These are phyloP conservation scores for Hassar affinis DNA, from an alignment of 2,113 vertebrate species.

Conservation along the genomic window DNA sequence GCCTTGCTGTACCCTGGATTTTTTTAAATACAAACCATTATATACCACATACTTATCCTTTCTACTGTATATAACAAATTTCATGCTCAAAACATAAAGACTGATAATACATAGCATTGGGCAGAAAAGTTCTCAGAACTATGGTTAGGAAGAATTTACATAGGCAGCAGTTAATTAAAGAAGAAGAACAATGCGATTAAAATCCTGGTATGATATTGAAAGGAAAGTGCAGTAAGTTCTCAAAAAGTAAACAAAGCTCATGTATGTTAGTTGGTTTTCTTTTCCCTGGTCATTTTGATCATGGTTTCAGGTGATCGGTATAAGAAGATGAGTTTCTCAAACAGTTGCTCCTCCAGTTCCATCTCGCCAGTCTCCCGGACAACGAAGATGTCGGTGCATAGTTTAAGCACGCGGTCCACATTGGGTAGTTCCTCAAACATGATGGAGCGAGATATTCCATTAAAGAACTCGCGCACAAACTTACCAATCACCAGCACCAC, in stretches of 20 bases:
- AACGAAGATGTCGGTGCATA: slow-evolving; percentile 74
- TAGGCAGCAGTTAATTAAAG: not conserved
- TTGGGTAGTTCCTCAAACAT: slow-evolving; percentile 79
- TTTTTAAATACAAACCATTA: not conserved
- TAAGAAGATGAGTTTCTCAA: slow-evolving; percentile 76
- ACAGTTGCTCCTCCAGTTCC: slow-evolving; percentile 78
- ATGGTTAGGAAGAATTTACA: not conserved
- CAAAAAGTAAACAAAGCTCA: not conserved
- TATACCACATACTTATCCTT: not conserved
- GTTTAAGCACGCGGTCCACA: slow-evolving; percentile 74
- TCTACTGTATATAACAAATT: not conserved
- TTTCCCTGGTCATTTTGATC: slow-evolving; percentile 72
- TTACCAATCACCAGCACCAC: slow-evolving; percentile 77
- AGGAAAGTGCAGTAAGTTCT: not conserved
- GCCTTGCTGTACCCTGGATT: not conserved
- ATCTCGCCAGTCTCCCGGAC: slow-evolving; percentile 74
- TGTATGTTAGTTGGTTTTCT: slow-evolving; percentile 63
- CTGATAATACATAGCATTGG: not conserved
- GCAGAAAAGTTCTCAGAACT: not conserved
- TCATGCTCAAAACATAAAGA: slow-evolving; percentile 15
- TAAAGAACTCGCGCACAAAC: slow-evolving; percentile 79
- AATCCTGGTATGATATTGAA: not conserved
- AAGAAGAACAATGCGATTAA: not conserved
- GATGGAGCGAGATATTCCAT: slow-evolving; percentile 75
- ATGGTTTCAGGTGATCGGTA: slow-evolving; percentile 69